phyloP scores from a whole-genome alignment of 2,888 invertebrate genomes.

The Nomada flava region DNA sequence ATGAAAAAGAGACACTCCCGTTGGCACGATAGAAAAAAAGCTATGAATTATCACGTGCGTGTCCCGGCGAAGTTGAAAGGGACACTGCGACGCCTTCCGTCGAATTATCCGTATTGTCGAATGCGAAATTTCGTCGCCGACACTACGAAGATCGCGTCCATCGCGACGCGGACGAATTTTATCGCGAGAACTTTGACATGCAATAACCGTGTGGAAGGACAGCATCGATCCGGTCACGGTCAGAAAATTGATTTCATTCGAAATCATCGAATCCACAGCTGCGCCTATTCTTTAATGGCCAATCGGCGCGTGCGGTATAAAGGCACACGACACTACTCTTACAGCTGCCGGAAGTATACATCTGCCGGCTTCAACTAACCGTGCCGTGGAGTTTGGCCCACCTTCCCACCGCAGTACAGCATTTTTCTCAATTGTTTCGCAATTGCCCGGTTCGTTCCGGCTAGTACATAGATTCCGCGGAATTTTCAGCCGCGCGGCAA shows the following conservation, averaged over 20 bases:
- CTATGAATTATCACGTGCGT: not conserved
- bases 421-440: constrained; percentile 14
- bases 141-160: too few species aligned
- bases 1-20: constrained; percentile 47
- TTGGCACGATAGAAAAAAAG: constrained; percentile 17
- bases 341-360: constrained; percentile 83
- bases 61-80: too few species aligned
- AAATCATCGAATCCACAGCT: constrained; percentile 65
- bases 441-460: not conserved
- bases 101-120: too few species aligned
- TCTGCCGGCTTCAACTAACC: constrained; percentile 78
- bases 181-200: too few species aligned
- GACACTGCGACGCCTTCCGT: too few species aligned
- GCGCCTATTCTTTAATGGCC: constrained; percentile 69
- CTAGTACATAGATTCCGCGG: not conserved
- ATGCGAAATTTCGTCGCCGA: too few species aligned
- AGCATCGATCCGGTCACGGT: constrained; percentile 3
- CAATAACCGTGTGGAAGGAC: not conserved
- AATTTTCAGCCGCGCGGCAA: too few species aligned
- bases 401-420: constrained; percentile 12
- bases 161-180: too few species aligned
- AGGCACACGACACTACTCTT: constrained; percentile 77
- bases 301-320: constrained; percentile 79
- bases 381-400: constrained; percentile 68
- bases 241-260: constrained; percentile 62